Percentiles rank a stretch among this genome's conserved stretches.
Evolutionary conservation across 37 sponge, comb jelly and placozoan genomes (phyloP).

Genomic region (Oopsacas minuta): DNA sequence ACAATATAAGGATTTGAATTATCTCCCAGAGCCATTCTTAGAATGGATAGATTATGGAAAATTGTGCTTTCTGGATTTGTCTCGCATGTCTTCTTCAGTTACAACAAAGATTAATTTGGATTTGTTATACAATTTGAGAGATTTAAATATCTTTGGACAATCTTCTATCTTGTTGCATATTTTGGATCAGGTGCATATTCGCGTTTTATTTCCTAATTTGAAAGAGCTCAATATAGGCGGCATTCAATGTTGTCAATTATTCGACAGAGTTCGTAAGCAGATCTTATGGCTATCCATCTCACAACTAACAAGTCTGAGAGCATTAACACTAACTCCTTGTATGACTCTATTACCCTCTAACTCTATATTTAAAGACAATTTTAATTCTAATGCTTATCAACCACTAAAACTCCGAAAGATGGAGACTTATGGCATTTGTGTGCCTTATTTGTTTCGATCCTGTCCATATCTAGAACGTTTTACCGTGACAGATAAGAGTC

Average conservation of each 20-base stretch:
- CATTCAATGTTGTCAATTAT: neutral
- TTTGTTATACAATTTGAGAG: neutral
- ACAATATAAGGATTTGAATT: neutral
- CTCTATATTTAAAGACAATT: neutral
- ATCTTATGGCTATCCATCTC: neutral
- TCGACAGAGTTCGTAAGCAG: neutral
- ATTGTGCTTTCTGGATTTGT: neutral
- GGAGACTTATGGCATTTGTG: neutral
- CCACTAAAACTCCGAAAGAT: neutral
- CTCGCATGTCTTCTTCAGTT: neutral
- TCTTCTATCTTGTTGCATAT: neutral
- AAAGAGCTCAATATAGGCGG: neutral
- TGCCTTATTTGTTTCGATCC: neutral
- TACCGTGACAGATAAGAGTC: neutral
- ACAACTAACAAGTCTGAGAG: neutral
- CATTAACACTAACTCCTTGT: neutral
- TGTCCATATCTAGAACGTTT: neutral
- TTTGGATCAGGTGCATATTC: neutral
- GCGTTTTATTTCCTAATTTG: neutral
- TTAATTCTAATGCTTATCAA: neutral
- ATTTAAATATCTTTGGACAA: neutral
- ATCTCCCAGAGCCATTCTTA: neutral
- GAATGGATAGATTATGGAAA: neutral
- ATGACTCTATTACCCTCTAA: neutral
- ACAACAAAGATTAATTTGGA: neutral